Percentiles rank a stretch among this genome's conserved stretches.
Evolutionary conservation across 2,888 invertebrate species (phyloP).

Genomic region (Caenorhabditis imperialis): DNA sequence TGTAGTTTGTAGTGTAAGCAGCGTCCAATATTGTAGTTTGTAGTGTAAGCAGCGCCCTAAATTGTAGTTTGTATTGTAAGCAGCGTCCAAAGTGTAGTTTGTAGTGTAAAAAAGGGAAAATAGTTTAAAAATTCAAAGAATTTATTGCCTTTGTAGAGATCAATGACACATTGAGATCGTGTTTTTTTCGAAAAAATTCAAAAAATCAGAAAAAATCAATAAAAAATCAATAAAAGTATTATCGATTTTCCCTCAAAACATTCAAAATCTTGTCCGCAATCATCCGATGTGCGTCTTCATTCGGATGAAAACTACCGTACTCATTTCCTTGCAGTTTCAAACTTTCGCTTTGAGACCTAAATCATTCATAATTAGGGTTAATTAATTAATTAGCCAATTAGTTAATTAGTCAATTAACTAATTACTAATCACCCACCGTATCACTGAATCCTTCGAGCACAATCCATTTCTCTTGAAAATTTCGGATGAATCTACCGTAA

Average conservation of each 20-base stretch:
- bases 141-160: no score
- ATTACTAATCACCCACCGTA: conserved; percentile 53
- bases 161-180: no score
- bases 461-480: conserved; percentile 66
- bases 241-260: no score
- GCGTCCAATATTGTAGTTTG: no score
- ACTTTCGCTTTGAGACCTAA: conserved; percentile 52
- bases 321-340: conserved; percentile 63
- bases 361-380: conserved; percentile 8
- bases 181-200: no score
- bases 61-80: no score
- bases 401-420: background rate
- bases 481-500: conserved; percentile 58
- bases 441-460: conserved; percentile 67
- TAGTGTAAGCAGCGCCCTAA: no score
- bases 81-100: no score
- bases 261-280: conserved; percentile 61
- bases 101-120: no score
- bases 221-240: conserved; percentile 6
- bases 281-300: conserved; percentile 61
- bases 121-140: no score
- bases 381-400: background rate
- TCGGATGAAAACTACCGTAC: conserved; percentile 72
- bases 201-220: conserved; percentile 4
- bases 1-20: no score